Evolutionary conservation across 2,797 vertebrate species (phyloP).

Genomic region (Sphaeramia orbicularis): DNA sequence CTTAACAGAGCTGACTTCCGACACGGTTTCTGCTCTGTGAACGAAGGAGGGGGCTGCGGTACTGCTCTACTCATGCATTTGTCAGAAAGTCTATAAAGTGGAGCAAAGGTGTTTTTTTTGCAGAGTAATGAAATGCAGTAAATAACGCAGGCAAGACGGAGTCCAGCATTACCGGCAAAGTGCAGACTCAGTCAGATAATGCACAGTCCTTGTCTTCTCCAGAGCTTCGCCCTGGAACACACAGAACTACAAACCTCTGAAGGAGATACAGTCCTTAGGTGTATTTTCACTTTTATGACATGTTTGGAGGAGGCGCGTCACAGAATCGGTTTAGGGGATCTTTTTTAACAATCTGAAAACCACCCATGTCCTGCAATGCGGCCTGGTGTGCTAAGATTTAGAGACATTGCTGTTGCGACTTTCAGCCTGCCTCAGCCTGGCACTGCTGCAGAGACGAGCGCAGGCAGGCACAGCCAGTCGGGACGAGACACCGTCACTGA

Average conservation of each 20-base stretch:
- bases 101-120: constrained; percentile 41
- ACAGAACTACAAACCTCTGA: background rate
- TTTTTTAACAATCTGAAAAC: background rate
- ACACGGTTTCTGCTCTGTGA: constrained; percentile 8
- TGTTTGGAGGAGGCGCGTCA: background rate
- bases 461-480: constrained; percentile 57
- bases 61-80: constrained; percentile 26
- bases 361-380: constrained; percentile 53
- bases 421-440: constrained; percentile 64
- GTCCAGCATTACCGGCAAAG: constrained; percentile 41
- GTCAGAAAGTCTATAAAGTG: constrained; percentile 25
- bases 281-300: constrained; percentile 2
- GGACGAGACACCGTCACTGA: constrained; percentile 29
- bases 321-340: background rate
- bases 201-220: constrained; percentile 8
- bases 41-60: constrained; percentile 52
- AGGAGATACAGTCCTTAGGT: background rate
- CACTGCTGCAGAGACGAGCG: constrained; percentile 67
- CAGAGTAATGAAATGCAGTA: constrained; percentile 57
- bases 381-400: constrained; percentile 47
- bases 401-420: constrained; percentile 35
- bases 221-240: background rate
- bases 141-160: constrained; percentile 44
- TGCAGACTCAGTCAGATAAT: constrained; percentile 30
- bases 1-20: constrained; percentile 16